These are phyloP conservation scores for Cyrtorhinus lividipennis DNA, from an alignment of 1,140 invertebrate species.

Conservation along the genomic window DNA sequence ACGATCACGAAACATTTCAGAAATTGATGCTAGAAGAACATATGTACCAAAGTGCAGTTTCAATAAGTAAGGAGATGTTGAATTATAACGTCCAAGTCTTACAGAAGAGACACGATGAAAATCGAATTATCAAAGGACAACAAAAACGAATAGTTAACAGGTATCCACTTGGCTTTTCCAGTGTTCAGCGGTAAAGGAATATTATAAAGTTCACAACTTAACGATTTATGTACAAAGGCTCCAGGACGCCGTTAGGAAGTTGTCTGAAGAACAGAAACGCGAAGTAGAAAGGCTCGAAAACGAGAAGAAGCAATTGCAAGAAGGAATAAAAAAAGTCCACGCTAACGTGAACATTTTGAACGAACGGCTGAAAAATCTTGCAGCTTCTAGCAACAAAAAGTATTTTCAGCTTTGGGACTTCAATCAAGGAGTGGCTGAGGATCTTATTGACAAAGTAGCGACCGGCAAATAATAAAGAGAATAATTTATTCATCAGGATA, in stretches of 20 bases:
- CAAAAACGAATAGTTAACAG: slow-evolving; percentile 9
- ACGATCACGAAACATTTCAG: no score
- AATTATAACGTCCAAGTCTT: slow-evolving; percentile 11
- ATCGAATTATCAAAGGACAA: slow-evolving; percentile 6
- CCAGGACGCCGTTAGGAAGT: slow-evolving; percentile 2
- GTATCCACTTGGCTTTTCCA: not conserved
- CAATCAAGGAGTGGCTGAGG: slow-evolving; percentile 6
- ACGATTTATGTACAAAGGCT: no score
- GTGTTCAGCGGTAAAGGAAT: not conserved
- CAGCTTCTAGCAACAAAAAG: slow-evolving; percentile 8
- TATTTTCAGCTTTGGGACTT: slow-evolving; percentile 12
- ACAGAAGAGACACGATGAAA: slow-evolving; percentile 5
- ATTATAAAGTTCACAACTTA: not conserved
- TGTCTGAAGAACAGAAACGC: not conserved
- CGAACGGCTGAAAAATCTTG: not conserved
- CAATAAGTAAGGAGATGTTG: not conserved
- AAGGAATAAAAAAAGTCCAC: not conserved
- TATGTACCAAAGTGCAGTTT: not conserved
- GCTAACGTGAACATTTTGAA: slow-evolving; percentile 4
- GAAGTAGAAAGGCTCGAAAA: not conserved
- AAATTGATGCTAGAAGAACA: slow-evolving; percentile 6
- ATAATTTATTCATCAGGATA: not conserved
- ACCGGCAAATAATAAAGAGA: not conserved
- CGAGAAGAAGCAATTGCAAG: slow-evolving; percentile 1
- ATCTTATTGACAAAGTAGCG: slow-evolving; percentile 5